phyloP scores from a whole-genome alignment of 2,113 vertebrate genomes.

The Crotalus horridus region DNA sequence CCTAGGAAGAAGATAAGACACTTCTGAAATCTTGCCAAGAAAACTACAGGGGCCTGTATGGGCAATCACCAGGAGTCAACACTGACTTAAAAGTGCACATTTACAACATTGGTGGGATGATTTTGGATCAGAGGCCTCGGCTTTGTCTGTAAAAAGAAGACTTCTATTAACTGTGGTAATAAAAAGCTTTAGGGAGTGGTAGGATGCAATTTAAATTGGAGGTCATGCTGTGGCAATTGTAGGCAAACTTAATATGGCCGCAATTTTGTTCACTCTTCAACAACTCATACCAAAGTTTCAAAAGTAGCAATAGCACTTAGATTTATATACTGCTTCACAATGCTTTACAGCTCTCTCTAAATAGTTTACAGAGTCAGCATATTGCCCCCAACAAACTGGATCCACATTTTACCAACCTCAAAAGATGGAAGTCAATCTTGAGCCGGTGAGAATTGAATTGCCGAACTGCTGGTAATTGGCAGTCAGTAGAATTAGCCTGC shows the following conservation, averaged over 20 bases:
- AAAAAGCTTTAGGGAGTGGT: background rate
- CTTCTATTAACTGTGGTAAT: background rate
- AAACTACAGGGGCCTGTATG: background rate
- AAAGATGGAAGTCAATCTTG: too few relatives aligned
- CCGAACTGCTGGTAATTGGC: too few relatives aligned
- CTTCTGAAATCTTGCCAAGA: background rate
- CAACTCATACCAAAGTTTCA: background rate
- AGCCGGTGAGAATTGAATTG: too few relatives aligned
- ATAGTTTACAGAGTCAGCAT: too few relatives aligned
- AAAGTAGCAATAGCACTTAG: background rate
- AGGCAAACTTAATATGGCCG: background rate
- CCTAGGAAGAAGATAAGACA: background rate
- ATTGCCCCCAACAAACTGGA: too few relatives aligned
- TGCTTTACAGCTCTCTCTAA: background rate
- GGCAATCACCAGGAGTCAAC: background rate
- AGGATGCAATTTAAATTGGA: background rate
- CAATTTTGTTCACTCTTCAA: background rate
- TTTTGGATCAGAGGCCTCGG: background rate
- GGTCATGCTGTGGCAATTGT: background rate
- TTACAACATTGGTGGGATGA: background rate
- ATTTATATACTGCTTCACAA: background rate
- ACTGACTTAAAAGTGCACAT: background rate
- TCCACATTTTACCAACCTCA: too few relatives aligned
- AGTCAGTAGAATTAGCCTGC: too few relatives aligned
- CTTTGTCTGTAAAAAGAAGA: background rate